Evolutionary conservation across 2,888 invertebrate genomes (phyloP), one percentile per base, ranked within the genome.

Genomic region (Anaspis maculata): DNA sequence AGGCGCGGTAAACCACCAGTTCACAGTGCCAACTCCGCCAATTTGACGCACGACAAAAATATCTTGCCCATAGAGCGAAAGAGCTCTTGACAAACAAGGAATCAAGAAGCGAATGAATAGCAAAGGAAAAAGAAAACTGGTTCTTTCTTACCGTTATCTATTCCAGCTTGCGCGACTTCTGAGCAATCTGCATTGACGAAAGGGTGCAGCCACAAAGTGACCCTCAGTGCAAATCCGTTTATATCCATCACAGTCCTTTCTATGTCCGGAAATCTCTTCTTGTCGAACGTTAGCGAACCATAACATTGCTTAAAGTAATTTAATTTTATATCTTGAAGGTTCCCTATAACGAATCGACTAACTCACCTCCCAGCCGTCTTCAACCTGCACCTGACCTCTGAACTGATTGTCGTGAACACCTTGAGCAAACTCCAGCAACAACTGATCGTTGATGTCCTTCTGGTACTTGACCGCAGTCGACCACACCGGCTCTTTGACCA

Each of bases 151-250:
- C 53, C 49, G 30, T 44, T 38, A 9, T 32, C 26, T 22, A 35
- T 25, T 14, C 51, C 54, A 15, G 37, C 27, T 3, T 35, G 23
- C 1, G 46, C 39, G 25, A 40, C 36, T 25, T 44, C 34, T 27
- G 46, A 23, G 51, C 86, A 87, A 33, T 75, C 76, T 41, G 72
- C 68, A 52, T 88, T 85, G 13, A 89, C 79, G 57, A 91, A 91
- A 0, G 90, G 90, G 72, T 89, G 88, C 28, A 81, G 74, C 88
- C 90, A 90, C 5, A 89, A 67, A 0, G 86, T 78, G 0, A 85
- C 79, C 14, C 83, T 73, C 57, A 84, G 85, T 1, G 81, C 81
- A 35, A 75, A 61, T 0, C 61, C 52, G 47, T 82, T 78, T 13
- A 89, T 66, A 26, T 74, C 66, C 15, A 69, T 61, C 0, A 81